Conservation (phyloP, 2,888 invertebrate genomes). For the Ennomos quercinarius region DNA sequence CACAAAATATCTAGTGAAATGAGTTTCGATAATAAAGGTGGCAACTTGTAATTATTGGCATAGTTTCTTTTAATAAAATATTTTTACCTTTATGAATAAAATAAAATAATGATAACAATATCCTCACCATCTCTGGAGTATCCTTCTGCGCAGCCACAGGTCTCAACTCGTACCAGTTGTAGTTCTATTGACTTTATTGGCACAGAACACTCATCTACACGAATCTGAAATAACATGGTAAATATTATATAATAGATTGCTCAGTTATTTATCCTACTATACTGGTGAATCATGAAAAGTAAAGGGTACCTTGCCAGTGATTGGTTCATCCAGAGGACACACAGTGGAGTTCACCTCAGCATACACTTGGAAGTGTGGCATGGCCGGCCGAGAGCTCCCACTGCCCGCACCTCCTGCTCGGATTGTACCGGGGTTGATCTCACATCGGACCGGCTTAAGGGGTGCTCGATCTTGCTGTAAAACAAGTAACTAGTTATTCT, state of each 20-base stretch:
- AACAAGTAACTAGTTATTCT: too few relatives aligned
- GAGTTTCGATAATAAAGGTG: too few relatives aligned
- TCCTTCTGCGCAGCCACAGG: constrained; percentile 96
- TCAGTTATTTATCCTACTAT: too few relatives aligned
- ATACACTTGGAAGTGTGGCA: constrained; percentile 93
- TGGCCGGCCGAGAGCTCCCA: constrained; percentile 54
- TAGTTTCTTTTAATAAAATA: too few relatives aligned
- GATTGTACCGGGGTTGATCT: constrained; percentile 93
- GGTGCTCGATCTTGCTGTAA: constrained; percentile 62
- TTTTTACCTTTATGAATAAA: too few relatives aligned
- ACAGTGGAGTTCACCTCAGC: constrained; percentile 93
- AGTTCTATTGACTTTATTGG: constrained; percentile 96
- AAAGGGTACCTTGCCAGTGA: constrained; percentile 91
- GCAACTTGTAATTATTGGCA: too few relatives aligned
- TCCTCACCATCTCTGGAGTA: constrained; percentile 93
- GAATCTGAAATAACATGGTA: constrained; percentile 77
- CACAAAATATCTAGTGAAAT: too few relatives aligned
- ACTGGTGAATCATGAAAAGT: too few relatives aligned
- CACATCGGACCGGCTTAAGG: constrained; percentile 90
- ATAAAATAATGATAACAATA: not conserved
- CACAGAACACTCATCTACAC: constrained; percentile 92
- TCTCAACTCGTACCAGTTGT: constrained; percentile 97
- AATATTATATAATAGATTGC: too few relatives aligned
- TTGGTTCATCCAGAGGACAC: constrained; percentile 93
- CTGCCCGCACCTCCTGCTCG: constrained; percentile 81